Conservation (phyloP, 2,888 invertebrate species). For the Clitarchus hookeri region DNA sequence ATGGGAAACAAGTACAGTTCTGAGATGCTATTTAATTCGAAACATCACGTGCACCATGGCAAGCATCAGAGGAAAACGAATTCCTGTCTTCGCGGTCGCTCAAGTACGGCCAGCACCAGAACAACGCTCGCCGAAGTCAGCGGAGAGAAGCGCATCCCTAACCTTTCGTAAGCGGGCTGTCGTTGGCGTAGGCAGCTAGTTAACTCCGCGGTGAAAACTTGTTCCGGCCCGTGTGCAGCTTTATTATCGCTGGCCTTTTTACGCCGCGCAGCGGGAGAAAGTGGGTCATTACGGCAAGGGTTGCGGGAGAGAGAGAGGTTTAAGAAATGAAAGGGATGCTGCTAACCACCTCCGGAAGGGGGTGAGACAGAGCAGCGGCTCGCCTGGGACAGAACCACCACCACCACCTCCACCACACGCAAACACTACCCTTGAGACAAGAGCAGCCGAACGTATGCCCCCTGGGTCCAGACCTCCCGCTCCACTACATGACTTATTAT, state of each 20-base stretch:
- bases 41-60: too few species aligned
- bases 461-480: neutral
- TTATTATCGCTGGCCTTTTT: conserved; percentile 19
- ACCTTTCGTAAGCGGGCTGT: neutral
- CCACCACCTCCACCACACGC: neutral
- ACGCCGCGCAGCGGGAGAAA: conserved; percentile 21
- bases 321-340: conserved; percentile 20
- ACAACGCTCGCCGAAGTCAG: neutral
- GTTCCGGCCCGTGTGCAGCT: conserved; percentile 19
- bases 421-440: too few species aligned
- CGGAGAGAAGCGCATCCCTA: neutral
- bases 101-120: too few species aligned
- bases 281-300: conserved; percentile 18
- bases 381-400: neutral
- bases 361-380: neutral
- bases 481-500: neutral
- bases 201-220: conserved; percentile 24
- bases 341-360: conserved; percentile 1
- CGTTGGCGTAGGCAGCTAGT: neutral
- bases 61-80: too few species aligned
- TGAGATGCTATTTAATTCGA: too few species aligned
- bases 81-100: too few species aligned
- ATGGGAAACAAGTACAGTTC: too few species aligned
- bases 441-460: neutral
- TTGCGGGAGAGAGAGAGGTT: neutral